Evolutionary conservation across 2,888 invertebrate genomes (phyloP), one percentile per base, ranked within the genome.

Genomic region (Taenaris catops): DNA sequence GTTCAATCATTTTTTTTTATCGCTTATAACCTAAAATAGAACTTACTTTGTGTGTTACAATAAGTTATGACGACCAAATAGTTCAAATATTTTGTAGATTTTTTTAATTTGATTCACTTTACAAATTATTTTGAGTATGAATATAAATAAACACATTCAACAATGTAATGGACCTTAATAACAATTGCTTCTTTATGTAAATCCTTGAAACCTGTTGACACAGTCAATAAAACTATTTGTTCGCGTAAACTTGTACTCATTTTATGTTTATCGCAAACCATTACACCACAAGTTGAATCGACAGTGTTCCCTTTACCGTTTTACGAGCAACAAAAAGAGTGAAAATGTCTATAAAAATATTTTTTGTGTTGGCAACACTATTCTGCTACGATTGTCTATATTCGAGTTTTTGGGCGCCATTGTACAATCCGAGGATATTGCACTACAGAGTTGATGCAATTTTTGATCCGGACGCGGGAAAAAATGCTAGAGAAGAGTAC

Each of bases 331-430:
- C 25, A 31, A 33, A n/a, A n/a, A 32, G 43, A 34, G 34, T 9
- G 21, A 5, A 8, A 21, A 39, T 38, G 42, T 50, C 52, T 47
- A 43, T 51, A 11, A 52, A 51, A 48, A 11, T 42, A 38, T 29
- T 57, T 48, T 36, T 64, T 8, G 29, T 58, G n/a, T 14, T 60
- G 31, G 37, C 51, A 27, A 41, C 48, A 31, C 18, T 57, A 8
- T 40, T 35, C 8, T 41, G 42, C 8, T 58, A 62, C n/a, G n/a
- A n/a, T n/a, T n/a, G n/a, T n/a, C n/a, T n/a, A n/a, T n/a, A n/a
- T 46, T 84, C 83, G 0, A 76, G 75, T 58, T 86, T 86, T 53
- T 86, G 75, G 73, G 76, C 73, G 27, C 81, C 84, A 4, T 44
- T 84, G 16, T 71, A 62, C 18, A 64, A 81, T 41, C 65, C 69